Base-by-base conservation (phyloP, 2,113 vertebrate genomes). In the Calyptomena viridis region DNA sequence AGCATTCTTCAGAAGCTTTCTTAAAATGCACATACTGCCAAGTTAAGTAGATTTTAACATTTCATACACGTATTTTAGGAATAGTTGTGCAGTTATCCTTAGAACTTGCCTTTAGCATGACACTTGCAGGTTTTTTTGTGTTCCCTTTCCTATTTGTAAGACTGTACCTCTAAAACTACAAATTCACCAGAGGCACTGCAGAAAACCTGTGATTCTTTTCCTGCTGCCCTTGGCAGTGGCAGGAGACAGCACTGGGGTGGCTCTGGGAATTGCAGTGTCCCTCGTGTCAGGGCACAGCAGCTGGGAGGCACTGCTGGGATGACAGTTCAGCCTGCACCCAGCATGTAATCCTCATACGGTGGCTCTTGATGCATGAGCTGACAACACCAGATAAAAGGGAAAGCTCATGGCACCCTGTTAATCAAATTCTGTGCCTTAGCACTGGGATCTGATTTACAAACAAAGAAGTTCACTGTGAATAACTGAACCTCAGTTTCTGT, bases 261-360 rank as follows among this genome's bases (percentile, higher is more conserved):
- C n/a, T 53, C 60, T 5, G 4, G 59, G 11, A 27, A 0, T 5
- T 1, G 1, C 3, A 3, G 0, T 6, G 42, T 50, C 46, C 25
- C 50, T n/a, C 1, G 2, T 6, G n/a, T n/a, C n/a, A n/a, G n/a
- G n/a, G n/a, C n/a, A n/a, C n/a, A n/a, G n/a, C n/a, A n/a, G 39
- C 49, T 20, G 53, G 59, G 14, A 30, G 79, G 40, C 56, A 22
- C 59, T 27, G 30, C 46, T 2, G 2, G 74, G 14, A 1, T 30
- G 9, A 3, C 9, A 53, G 50, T 59, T 22, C 56, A 39, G 3
- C 22, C 47, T 5, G 2, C 42, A 25, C 7, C n/a, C 19, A 3
- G 17, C 11, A 0, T 4, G 40, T 15, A n/a, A 37, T 7, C n/a
- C 62, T 47, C 1, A 0, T 14, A 2, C 5, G 17, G 20, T 52